A percentile compares a stretch with the other conserved stretches of the same genome.
These are phyloP conservation scores for Amazona guildingii DNA, from an alignment of 2,113 vertebrate genomes.

Conservation along the genomic window DNA sequence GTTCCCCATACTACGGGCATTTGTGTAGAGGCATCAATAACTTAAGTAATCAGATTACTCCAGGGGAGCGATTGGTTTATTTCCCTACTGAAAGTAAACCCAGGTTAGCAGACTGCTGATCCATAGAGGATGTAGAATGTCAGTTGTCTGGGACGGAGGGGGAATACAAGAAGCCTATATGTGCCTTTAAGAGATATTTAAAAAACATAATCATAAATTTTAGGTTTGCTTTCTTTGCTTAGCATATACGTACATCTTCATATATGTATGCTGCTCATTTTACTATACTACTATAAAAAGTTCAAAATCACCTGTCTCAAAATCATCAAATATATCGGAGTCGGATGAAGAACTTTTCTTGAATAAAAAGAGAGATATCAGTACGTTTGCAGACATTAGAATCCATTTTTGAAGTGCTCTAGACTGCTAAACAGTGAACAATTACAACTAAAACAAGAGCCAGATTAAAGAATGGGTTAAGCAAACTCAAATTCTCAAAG, in stretches of 20 bases:
- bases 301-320: background rate
- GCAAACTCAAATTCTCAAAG: background rate
- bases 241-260: background rate
- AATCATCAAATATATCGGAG: background rate
- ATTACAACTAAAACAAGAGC: background rate
- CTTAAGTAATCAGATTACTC: background rate
- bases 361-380: background rate
- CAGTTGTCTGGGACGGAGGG: background rate
- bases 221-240: background rate
- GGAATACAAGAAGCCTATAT: background rate
- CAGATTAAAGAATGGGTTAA: background rate
- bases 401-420: background rate
- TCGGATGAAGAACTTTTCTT: background rate
- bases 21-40: background rate
- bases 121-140: background rate
- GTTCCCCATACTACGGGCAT: too few species aligned
- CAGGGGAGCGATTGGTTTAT: background rate
- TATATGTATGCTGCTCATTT: background rate
- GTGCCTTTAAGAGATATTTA: background rate
- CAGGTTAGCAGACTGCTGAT: background rate
- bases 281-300: background rate
- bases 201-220: background rate
- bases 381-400: background rate
- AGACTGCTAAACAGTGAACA: background rate
- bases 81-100: background rate